Conservation (phyloP, 1,140 invertebrate genomes). For the Myzus persicae region DNA sequence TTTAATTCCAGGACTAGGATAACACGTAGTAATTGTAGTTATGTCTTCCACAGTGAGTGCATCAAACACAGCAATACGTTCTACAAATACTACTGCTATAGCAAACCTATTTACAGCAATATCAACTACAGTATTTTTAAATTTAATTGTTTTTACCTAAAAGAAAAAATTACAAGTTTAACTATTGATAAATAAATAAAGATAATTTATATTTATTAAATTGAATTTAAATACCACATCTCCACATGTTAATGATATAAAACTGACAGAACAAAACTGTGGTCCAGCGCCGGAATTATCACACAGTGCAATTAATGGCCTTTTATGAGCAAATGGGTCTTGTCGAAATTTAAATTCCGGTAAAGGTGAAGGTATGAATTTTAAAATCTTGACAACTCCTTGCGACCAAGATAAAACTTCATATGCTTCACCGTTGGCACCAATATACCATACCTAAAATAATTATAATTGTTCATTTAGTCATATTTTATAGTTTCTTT, state of each 20-base stretch:
- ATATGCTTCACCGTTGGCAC: conserved; percentile 86
- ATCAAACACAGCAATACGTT: conserved; percentile 91
- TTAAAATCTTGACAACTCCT: conserved; percentile 81
- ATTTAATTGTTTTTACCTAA: conserved; percentile 86
- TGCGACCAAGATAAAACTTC: conserved; percentile 91
- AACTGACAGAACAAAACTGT: conserved; percentile 86
- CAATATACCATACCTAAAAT: conserved; percentile 76
- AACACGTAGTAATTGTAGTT: conserved; percentile 88
- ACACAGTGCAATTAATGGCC: conserved; percentile 87
- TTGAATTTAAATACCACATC: conserved; percentile 74
- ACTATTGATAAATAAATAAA: neutral
- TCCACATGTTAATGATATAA: conserved; percentile 87
- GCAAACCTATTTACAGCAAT: conserved; percentile 83
- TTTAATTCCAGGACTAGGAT: conserved; percentile 82
- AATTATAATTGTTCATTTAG: neutral
- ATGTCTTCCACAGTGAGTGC: conserved; percentile 85
- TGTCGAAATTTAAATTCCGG: conserved; percentile 64
- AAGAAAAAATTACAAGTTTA: conserved; percentile 12
- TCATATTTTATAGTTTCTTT: too few relatives aligned
- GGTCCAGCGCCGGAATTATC: conserved; percentile 82
- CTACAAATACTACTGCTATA: conserved; percentile 86
- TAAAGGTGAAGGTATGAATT: conserved; percentile 82
- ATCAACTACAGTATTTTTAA: conserved; percentile 88
- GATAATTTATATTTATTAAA: neutral
- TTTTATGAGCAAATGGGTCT: conserved; percentile 77